phyloP scores from a whole-genome alignment of 1,140 invertebrate genomes.

The Macrosteles quadrilineatus region DNA sequence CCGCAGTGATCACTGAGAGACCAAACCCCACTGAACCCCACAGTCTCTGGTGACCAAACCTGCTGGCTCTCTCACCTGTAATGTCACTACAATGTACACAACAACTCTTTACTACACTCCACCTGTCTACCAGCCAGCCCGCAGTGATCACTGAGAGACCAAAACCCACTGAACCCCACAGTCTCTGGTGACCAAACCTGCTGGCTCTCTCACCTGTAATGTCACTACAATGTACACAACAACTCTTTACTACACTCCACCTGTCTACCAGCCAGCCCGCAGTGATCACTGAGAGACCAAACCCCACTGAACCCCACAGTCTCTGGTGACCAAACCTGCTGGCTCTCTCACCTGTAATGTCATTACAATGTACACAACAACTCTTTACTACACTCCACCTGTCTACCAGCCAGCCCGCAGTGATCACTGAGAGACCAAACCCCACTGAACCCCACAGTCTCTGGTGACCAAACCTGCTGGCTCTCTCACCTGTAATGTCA shows the following conservation, averaged over 20 bases:
- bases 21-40: constrained; percentile 84
- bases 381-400: constrained; percentile 64
- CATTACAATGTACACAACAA: not conserved
- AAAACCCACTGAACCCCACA: constrained; percentile 82
- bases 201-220: constrained; percentile 58
- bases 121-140: constrained; percentile 73
- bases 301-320: constrained; percentile 80
- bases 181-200: constrained; percentile 77
- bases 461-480: constrained; percentile 76
- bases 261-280: constrained; percentile 74
- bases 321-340: constrained; percentile 78
- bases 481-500: constrained; percentile 54
- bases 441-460: constrained; percentile 81
- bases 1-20: constrained; percentile 69
- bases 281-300: constrained; percentile 72
- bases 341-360: constrained; percentile 56
- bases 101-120: too few species aligned
- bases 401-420: constrained; percentile 76
- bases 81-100: not conserved
- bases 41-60: constrained; percentile 80
- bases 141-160: constrained; percentile 72
- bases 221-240: not conserved
- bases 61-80: constrained; percentile 59
- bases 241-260: constrained; percentile 65
- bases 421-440: constrained; percentile 72